These are phyloP conservation scores for Drosophila ezoana DNA, from an alignment of 2,888 invertebrate genomes.

Conservation along the genomic window DNA sequence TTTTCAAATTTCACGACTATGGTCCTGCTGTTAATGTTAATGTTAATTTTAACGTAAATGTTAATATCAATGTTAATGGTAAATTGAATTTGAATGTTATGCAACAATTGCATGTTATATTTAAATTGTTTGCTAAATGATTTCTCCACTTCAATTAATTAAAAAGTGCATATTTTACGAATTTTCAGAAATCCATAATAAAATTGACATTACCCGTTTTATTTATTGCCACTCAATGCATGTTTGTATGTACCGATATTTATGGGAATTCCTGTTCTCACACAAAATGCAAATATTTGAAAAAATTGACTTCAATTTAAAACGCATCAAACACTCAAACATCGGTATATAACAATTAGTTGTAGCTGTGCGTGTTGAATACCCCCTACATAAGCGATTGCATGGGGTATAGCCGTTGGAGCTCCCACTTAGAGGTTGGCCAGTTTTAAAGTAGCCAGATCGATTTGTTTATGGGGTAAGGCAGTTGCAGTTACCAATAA, in stretches of 20 bases:
- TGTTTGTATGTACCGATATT: constrained; percentile 13
- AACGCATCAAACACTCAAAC: constrained; percentile 65
- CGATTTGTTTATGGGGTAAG: too few relatives aligned
- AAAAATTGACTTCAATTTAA: constrained; percentile 76
- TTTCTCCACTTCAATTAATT: constrained; percentile 32
- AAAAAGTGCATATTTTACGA: constrained; percentile 20
- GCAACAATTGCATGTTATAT: background rate
- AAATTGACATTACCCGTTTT: constrained; percentile 63
- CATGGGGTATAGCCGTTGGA: background rate
- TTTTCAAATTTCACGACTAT: background rate
- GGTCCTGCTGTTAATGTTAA: background rate
- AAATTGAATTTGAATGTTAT: background rate
- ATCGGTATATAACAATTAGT: constrained; percentile 14
- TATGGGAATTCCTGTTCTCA: constrained; percentile 39
- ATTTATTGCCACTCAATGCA: constrained; percentile 52
- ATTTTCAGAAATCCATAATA: constrained; percentile 56
- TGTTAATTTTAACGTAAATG: background rate
- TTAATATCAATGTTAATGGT: constrained; percentile 5
- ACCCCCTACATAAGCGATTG: constrained; percentile 18
- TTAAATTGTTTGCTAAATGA: constrained; percentile 19
- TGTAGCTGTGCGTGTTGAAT: constrained; percentile 23
- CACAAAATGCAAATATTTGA: constrained; percentile 56
- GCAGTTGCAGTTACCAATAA: too few relatives aligned
- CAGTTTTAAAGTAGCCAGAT: too few relatives aligned
- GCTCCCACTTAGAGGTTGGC: too few relatives aligned